Percentiles rank a stretch among this genome's conserved stretches.
These are phyloP conservation scores for Corythaixoides concolor DNA, from an alignment of 2,113 vertebrate species.

Conservation along the genomic window DNA sequence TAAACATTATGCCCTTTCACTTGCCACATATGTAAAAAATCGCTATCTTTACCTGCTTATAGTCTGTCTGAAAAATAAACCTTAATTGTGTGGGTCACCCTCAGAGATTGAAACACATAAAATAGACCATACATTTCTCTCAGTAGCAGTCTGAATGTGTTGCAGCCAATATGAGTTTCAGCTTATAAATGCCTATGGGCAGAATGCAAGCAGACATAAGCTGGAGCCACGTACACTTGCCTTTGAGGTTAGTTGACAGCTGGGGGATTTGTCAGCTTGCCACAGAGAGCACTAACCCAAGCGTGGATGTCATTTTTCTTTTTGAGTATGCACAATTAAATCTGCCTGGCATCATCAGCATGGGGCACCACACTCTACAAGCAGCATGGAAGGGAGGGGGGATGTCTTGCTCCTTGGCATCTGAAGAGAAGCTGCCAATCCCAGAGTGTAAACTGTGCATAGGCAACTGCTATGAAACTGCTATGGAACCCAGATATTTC, in stretches of 20 bases:
- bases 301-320: conserved; percentile 56
- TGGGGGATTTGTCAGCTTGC: conserved; percentile 66
- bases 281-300: conserved; percentile 59
- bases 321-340: conserved; percentile 64
- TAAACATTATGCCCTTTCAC: not conserved
- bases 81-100: not conserved
- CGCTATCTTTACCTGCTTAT: not conserved
- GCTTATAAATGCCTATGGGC: conserved; percentile 36
- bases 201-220: conserved; percentile 49
- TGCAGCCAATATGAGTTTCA: conserved; percentile 15
- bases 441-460: not conserved
- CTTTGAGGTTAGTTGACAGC: conserved; percentile 64
- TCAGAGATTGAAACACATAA: conserved; percentile 5
- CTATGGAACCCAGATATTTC: not conserved
- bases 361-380: not conserved
- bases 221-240: conserved; percentile 20
- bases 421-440: not conserved
- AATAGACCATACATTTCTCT: not conserved
- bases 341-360: conserved; percentile 61
- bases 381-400: not conserved
- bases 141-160: not conserved
- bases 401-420: not conserved
- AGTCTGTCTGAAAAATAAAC: conserved; percentile 19
- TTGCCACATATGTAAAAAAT: not conserved
- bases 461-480: not conserved